Base-by-base conservation (phyloP, 2,113 vertebrate species). In the Pionites leucogaster region DNA sequence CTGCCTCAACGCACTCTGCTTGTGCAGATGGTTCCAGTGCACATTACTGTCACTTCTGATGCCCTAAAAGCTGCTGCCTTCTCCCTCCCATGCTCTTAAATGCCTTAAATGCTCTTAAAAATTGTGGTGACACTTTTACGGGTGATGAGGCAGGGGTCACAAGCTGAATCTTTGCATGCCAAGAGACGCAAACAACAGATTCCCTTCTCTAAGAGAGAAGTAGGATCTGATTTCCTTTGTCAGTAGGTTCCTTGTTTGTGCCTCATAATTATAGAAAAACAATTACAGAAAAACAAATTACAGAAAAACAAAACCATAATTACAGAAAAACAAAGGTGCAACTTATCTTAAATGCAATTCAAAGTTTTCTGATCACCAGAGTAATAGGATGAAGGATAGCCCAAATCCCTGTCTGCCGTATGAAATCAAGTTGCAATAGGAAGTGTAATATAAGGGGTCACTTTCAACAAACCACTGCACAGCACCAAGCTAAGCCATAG, bases 81-180 rank as follows among this genome's bases (percentile, higher is more conserved):
- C 81, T 88, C 86, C 88, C 81, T 97, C 84, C 78, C 88, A 80
- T 96, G 81, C 94, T 95, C 86, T 94, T 93, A 96, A 96, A 96
- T 92, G 90, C 92, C 85, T 96, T 94, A 96, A 95, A 96, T 93
- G 91, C 84, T 96, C 95, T 97, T 92, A 89, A 94, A 93, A 96
- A 91, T 23, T 92, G 81, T 93, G 93, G 93, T 92, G 92, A 96
- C 93, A 94, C 84, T 91, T 96, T 96, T 95, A 96, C 9, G 92
- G 96, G 83, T 94, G 83, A 94, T 65, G 78, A 92, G 86, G 93
- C 86, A 95, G 96, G 78, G 93, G 93, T 93, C 86, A 90, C 75
- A 87, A 42, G 82, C 94, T 95, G 93, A 93, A 97, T 90, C 75
- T 95, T 94, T 95, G 42, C 78, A 86, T 65, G 55, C 74, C 78